Conservation (phyloP, 2,797 vertebrate species). For the Clarias pachynema region DNA sequence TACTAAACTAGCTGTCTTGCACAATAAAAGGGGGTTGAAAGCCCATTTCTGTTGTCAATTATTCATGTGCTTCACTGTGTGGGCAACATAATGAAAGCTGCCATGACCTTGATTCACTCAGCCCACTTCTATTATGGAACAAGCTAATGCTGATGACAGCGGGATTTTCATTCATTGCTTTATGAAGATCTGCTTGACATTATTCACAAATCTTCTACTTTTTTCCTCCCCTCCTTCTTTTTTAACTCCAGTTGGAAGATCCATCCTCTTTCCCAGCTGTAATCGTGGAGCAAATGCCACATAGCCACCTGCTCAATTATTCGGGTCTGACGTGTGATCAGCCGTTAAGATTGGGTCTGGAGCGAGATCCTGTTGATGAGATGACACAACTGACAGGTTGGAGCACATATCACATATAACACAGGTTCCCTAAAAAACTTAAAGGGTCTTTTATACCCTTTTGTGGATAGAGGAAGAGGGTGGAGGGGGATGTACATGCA, state of each 20-base stretch:
- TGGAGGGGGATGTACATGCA: no score
- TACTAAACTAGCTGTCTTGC: background rate
- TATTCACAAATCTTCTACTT: conserved; percentile 19
- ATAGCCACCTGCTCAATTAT: conserved; percentile 85
- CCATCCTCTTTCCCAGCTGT: conserved; percentile 88
- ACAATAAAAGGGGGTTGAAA: conserved; percentile 19
- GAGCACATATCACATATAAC: conserved; percentile 27
- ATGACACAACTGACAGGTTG: conserved; percentile 84
- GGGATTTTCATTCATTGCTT: conserved; percentile 16
- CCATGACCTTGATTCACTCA: conserved; percentile 45
- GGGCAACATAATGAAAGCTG: conserved; percentile 42
- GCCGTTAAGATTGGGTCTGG: conserved; percentile 79
- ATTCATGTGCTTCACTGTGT: conserved; percentile 43
- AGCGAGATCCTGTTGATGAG: conserved; percentile 81
- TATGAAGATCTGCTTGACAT: conserved; percentile 25
- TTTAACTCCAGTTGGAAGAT: conserved; percentile 77
- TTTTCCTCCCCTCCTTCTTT: conserved; percentile 18
- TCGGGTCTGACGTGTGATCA: conserved; percentile 85
- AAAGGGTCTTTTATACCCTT: background rate
- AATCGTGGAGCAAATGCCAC: conserved; percentile 91
- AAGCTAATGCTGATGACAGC: conserved; percentile 39
- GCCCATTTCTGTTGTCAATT: conserved; percentile 37
- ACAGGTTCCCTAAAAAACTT: background rate
- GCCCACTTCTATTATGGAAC: conserved; percentile 43
- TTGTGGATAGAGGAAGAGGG: background rate